phyloP scores from a whole-genome alignment of 2,797 vertebrate species.

The Melanotaenia parkinsoni region DNA sequence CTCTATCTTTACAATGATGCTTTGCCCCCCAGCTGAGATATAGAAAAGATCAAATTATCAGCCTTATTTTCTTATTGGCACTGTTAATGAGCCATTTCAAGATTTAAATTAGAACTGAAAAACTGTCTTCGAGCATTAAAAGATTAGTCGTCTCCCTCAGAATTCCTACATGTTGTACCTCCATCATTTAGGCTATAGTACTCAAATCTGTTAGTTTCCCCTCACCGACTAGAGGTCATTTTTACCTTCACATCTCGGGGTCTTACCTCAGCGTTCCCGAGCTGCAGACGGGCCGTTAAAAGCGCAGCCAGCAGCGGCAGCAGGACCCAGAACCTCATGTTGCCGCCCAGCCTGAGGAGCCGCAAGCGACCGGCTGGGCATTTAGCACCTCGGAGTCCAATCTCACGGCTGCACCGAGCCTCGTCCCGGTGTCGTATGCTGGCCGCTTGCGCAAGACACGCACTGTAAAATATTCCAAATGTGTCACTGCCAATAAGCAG shows the following conservation, averaged over 20 bases:
- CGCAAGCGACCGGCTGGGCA: conserved; percentile 79
- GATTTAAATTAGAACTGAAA: background rate
- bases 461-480: conserved; percentile 53
- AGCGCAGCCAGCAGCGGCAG: conserved; percentile 77
- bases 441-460: conserved; percentile 29
- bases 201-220: background rate
- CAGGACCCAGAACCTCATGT: conserved; percentile 79
- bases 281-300: conserved; percentile 67
- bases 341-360: conserved; percentile 79
- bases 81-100: background rate
- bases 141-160: background rate
- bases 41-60: background rate
- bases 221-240: conserved; percentile 33
- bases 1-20: background rate
- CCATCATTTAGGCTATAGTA: conserved; percentile 11
- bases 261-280: conserved; percentile 80
- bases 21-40: background rate
- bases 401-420: conserved; percentile 57
- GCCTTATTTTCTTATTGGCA: background rate
- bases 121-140: background rate
- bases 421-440: conserved; percentile 49
- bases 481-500: conserved; percentile 49
- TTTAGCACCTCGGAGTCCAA: conserved; percentile 74
- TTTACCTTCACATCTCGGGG: background rate
- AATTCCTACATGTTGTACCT: background rate